phyloP scores from a whole-genome alignment of 2,113 vertebrate species.

The Neogale vison region DNA sequence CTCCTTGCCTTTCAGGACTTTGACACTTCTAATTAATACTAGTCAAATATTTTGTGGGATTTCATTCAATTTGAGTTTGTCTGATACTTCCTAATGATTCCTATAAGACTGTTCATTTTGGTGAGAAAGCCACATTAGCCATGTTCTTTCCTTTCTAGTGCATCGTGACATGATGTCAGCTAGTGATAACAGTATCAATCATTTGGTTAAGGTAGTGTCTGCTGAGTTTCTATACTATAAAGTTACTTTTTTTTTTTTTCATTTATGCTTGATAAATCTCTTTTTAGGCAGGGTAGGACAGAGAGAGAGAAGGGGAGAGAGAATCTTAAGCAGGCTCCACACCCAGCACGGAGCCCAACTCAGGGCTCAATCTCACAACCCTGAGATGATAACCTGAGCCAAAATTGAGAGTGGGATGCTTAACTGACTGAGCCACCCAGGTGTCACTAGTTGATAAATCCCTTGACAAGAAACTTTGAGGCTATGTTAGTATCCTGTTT shows the following conservation, averaged over 20 bases:
- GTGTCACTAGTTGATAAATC: not conserved
- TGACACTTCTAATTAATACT: not conserved
- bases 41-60: not conserved
- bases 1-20: not conserved
- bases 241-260: not conserved
- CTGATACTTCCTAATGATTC: not conserved
- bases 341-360: not conserved
- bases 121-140: not conserved
- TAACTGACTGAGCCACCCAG: not conserved
- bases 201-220: not conserved
- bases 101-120: not conserved
- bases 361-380: not conserved
- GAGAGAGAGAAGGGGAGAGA: not conserved
- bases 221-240: not conserved
- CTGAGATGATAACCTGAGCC: not conserved
- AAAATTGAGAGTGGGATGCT: not conserved
- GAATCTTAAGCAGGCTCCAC: not conserved
- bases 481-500: not conserved
- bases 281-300: not conserved
- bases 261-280: not conserved
- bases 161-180: not conserved
- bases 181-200: not conserved
- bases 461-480: not conserved
- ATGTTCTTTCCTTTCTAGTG: not conserved
- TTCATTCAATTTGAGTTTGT: not conserved